Evolutionary conservation across 2,888 invertebrate genomes (phyloP).

Genomic region (Chesias legatella): DNA sequence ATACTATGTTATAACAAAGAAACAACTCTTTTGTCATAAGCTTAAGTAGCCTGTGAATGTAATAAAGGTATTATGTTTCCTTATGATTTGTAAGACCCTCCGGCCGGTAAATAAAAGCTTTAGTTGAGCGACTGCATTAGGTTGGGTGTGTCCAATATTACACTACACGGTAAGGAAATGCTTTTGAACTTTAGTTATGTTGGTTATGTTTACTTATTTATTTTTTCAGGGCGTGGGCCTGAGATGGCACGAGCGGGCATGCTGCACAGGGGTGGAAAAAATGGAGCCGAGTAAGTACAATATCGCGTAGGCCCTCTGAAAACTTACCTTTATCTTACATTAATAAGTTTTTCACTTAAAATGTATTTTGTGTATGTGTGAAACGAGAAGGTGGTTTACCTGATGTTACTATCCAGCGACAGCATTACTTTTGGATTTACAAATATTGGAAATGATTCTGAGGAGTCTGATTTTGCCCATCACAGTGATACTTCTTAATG

Average conservation of each 20-base stretch:
- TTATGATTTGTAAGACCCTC: not conserved
- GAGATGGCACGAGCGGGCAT: constrained; percentile 89
- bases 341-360: too few relatives aligned
- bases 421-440: too few relatives aligned
- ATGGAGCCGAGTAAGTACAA: constrained; percentile 86
- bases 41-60: too few relatives aligned
- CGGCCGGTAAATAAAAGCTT: not conserved
- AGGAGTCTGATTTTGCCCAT: too few relatives aligned
- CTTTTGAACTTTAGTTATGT: constrained; percentile 8
- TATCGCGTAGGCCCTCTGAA: not conserved
- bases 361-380: too few relatives aligned
- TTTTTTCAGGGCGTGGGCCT: constrained; percentile 76
- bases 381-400: too few relatives aligned
- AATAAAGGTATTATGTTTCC: not conserved
- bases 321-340: not conserved
- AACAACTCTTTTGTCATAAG: too few relatives aligned
- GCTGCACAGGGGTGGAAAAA: constrained; percentile 87
- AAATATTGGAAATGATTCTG: too few relatives aligned
- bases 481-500: too few relatives aligned
- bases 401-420: too few relatives aligned
- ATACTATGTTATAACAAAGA: too few relatives aligned
- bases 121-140: constrained; percentile 1
- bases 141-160: constrained; percentile 4
- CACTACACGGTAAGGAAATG: not conserved
- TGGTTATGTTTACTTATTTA: too few relatives aligned